Evolutionary conservation across 1,140 invertebrate species (phyloP), one percentile per base, ranked within the genome.

Genomic region (Macrostomum lignano): DNA sequence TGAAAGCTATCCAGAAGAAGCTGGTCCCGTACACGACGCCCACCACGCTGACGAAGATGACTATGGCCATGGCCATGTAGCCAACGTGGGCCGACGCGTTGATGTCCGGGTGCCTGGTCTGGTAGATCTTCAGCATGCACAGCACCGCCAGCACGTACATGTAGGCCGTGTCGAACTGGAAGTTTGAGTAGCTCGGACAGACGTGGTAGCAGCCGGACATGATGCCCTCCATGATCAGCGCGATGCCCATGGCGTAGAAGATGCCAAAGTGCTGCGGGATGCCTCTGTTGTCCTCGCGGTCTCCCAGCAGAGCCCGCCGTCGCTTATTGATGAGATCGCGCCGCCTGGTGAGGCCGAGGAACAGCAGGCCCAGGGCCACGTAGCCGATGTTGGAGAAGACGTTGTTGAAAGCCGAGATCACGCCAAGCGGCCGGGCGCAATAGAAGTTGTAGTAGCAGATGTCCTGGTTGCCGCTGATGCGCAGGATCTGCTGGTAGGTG

Each of bases 361-460:
- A 67, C 1, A 67, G 46, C n/a, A 63, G 32, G 3, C 79, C 77
- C 0, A 82, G 64, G 36, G 76, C 47, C n/a, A 82, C 52, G 43
- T 84, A 86, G 1, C 74, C 74, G 38, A 77, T 65, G 53, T 84
- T 86, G 4, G 74, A 78, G 49, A 71, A 81, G 9, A 81, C 67
- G 50, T 79, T 78, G 42, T 62, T 62, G 35, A 62, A 62, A 1
- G 55, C 43, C 34, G 46, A 53, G 5, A 61, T 40, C 6, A 67
- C 50, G 17, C 66, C 64, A 5, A 75, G 55, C 2, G 73, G 74
- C 58, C 77, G 71, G 0, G 74, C 67, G 53, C 79, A 86, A 7
- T 72, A 52, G 52, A 81, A 84, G 53, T 86, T 86, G 61, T 79
- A 86, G 47, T 78, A 84, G 50, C 78, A 84, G 20, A 79, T 60